Base-by-base conservation (phyloP, 2,113 vertebrate species). In the Myrmecobius fasciatus region DNA sequence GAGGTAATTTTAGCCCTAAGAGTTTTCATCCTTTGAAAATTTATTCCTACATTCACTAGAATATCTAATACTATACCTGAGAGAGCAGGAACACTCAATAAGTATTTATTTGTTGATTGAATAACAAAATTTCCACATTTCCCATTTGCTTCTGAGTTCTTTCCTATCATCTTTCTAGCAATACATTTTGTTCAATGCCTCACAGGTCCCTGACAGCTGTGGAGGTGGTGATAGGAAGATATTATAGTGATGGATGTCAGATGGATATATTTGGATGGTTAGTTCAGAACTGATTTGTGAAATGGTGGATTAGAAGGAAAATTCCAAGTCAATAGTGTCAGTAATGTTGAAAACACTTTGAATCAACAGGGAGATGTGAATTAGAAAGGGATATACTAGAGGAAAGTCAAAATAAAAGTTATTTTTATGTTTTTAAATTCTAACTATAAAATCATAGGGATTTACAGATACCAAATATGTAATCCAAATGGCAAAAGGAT, bases 1-100 rank as follows among this genome's bases (percentile, higher is more conserved):
- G 25, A 88, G 92, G 25, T 83, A 51, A 94, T 90, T 93, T 67
- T 31, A 93, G 4, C 53, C 56, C 3, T 22, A 83, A n/a, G 25
- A 89, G 67, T 89, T 96, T 94, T 96, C 14, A 12, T 95, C 89
- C 3, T 95, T 89, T 51, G 26, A 12, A 36, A 94, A 10, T 90
- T 2, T 60, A 67, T 88, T 51, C 91, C 51, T 3, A 25, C 53
- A 22, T 83, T 43, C 67, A 83, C 6, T 43, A n/a, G 20, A 83
- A 43, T 28, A 94, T 26, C 83, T 96, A 94, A 53, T 1, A 53
- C 49, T 22, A 48, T 17, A 25, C 25, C 89, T 25, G 75, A 1
- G 53, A 20, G 36, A 46, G 93, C 46, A 8, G 25, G 93, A 96
- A 10, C 48, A 3, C 75, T 83, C 60, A 47, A 88, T 25, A 89